phyloP scores from a whole-genome alignment of 2,797 vertebrate species.

The Hydrolagus colliei region DNA sequence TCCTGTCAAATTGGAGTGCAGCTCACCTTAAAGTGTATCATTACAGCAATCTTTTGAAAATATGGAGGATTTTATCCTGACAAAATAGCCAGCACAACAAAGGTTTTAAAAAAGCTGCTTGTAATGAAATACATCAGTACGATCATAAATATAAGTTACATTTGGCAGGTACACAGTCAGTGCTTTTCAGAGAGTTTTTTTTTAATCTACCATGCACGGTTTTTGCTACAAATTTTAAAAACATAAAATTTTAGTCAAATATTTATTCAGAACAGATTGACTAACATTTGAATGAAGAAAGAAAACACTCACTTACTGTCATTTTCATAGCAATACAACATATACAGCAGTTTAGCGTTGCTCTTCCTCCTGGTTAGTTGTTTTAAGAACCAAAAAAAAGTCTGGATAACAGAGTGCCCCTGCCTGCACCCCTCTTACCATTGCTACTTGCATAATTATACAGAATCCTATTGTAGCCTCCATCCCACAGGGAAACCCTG shows the following conservation, averaged over 20 bases:
- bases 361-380: too few species aligned
- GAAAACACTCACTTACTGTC: too few species aligned
- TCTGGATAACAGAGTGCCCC: too few species aligned
- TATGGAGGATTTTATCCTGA: conserved; percentile 44
- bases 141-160: conserved; percentile 41
- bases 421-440: too few species aligned
- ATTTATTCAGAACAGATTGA: not conserved
- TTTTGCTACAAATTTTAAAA: not conserved
- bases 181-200: conserved; percentile 41
- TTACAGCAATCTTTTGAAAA: conserved; percentile 50
- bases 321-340: too few species aligned
- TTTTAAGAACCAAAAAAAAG: too few species aligned
- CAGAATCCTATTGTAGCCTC: too few species aligned
- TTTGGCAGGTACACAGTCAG: conserved; percentile 41
- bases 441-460: too few species aligned
- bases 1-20: conserved; percentile 41
- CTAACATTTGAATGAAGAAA: too few species aligned
- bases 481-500: too few species aligned
- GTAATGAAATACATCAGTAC: conserved; percentile 32
- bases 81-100: conserved; percentile 41
- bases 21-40: conserved; percentile 47
- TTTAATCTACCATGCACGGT: conserved; percentile 35
- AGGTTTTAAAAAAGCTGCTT: conserved; percentile 37
- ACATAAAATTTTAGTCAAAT: not conserved
- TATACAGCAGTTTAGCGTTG: too few species aligned